Evolutionary conservation across 2,888 invertebrate species (phyloP).

Genomic region (Macaria liturata): DNA sequence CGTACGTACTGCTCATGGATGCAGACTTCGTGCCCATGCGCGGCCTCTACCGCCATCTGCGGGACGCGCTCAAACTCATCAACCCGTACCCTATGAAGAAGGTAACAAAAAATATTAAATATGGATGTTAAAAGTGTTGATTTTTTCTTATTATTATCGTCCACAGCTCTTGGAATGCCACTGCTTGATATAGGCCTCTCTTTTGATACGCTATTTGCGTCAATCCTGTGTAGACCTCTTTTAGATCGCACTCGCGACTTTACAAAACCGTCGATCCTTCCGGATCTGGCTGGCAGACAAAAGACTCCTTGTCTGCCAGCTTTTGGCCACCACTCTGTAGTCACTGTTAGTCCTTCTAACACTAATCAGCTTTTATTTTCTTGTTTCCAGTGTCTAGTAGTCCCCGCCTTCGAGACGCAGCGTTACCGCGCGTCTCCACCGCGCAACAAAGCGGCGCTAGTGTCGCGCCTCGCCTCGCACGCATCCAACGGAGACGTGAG

Average conservation of each 20-base stretch:
- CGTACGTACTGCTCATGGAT: slow-evolving; percentile 93
- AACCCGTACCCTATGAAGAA: slow-evolving; percentile 85
- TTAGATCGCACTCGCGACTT: too few relatives aligned
- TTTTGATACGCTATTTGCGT: too few relatives aligned
- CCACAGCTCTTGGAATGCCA: too few relatives aligned
- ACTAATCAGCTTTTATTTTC: neutral
- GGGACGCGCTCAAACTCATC: slow-evolving; percentile 83
- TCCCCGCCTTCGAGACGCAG: slow-evolving; percentile 96
- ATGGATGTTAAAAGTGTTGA: too few relatives aligned
- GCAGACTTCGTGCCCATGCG: slow-evolving; percentile 96
- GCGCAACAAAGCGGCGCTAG: slow-evolving; percentile 88
- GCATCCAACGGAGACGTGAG: slow-evolving; percentile 81
- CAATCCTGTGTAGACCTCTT: too few relatives aligned
- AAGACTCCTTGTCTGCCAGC: too few relatives aligned
- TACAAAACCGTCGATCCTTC: too few relatives aligned
- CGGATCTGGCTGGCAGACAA: too few relatives aligned
- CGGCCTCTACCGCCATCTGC: slow-evolving; percentile 89
- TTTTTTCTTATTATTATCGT: too few relatives aligned
- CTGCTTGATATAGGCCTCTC: too few relatives aligned
- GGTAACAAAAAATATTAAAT: slow-evolving; percentile 50
- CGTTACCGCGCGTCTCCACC: slow-evolving; percentile 92
- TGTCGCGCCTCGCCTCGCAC: slow-evolving; percentile 85
- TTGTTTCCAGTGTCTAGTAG: slow-evolving; percentile 85
- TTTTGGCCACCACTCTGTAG: too few relatives aligned
- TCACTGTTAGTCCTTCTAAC: too few relatives aligned